Evolutionary conservation across 2,888 invertebrate species (phyloP).

Genomic region (Thelaira solivaga): DNA sequence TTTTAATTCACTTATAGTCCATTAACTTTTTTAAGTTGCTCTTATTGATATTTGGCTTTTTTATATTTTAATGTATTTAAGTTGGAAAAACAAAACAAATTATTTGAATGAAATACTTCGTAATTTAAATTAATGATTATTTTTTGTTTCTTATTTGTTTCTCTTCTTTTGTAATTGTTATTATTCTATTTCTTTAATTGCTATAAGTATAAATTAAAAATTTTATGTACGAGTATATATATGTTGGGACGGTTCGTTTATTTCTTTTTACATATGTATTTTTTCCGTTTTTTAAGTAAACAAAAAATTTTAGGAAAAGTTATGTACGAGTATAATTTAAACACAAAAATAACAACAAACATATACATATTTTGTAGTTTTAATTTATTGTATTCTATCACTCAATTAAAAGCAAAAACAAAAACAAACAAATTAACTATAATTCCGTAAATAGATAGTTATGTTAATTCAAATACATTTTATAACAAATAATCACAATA

Average conservation of each 20-base stretch:
- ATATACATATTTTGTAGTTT: conserved; percentile 39
- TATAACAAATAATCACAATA: conserved; percentile 7
- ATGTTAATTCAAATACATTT: conserved; percentile 44
- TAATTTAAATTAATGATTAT: neutral
- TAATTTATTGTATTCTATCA: conserved; percentile 40
- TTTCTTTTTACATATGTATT: conserved; percentile 15
- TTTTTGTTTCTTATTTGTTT: conserved; percentile 5
- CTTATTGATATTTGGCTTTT: no score
- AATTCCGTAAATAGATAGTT: conserved; percentile 50
- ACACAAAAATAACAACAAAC: conserved; percentile 7
- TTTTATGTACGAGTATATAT: conserved; percentile 24
- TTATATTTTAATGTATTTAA: conserved; percentile 12
- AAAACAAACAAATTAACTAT: conserved; percentile 37
- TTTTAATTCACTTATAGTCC: conserved; percentile 32
- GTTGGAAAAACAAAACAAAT: no score
- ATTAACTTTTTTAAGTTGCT: conserved; percentile 21
- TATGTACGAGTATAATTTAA: no score
- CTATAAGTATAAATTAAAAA: conserved; percentile 16
- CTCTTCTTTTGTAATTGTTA: conserved; percentile 2
- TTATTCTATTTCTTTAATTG: conserved; percentile 18
- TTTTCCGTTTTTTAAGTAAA: conserved; percentile 30
- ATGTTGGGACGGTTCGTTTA: conserved; percentile 46
- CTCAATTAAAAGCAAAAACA: conserved; percentile 21
- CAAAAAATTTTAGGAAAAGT: conserved; percentile 8
- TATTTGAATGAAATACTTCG: conserved; percentile 8